phyloP scores from a whole-genome alignment of 2,888 invertebrate species.

The Timandra comae region DNA sequence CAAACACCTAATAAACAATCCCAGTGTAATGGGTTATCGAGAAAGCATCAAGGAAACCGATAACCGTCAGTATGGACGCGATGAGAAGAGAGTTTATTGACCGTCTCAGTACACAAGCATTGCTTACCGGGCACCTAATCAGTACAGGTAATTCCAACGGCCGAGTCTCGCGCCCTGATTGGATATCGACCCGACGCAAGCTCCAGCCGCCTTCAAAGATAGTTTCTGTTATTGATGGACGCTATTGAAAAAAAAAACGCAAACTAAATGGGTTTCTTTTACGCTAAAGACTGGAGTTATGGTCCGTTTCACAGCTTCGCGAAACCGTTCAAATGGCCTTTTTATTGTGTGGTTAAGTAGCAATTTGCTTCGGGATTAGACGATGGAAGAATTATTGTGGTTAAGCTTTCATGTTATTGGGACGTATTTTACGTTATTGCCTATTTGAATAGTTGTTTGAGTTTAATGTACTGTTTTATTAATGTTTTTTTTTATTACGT shows the following conservation, averaged over 20 bases:
- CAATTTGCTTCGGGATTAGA: too few relatives aligned
- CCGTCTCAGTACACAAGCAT: conserved; percentile 25
- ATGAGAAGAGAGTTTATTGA: conserved; percentile 29
- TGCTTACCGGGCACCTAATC: conserved; percentile 52
- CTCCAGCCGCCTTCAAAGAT: conserved; percentile 35
- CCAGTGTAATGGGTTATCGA: conserved; percentile 5
- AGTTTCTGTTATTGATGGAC: conserved; percentile 38
- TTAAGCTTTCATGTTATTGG: too few relatives aligned
- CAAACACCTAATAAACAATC: conserved; percentile 1
- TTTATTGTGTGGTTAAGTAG: too few relatives aligned
- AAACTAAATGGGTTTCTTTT: conserved; percentile 3
- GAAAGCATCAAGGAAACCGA: conserved; percentile 3
- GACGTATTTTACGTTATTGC: too few relatives aligned
- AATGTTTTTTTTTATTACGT: too few relatives aligned
- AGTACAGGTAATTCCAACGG: conserved; percentile 54
- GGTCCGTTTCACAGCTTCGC: too few relatives aligned
- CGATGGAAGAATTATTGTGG: too few relatives aligned
- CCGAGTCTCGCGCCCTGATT: conserved; percentile 42
- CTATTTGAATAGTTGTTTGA: too few relatives aligned
- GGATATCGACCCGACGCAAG: conserved; percentile 60
- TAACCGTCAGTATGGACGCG: conserved; percentile 1
- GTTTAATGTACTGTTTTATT: too few relatives aligned
- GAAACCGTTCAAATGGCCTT: too few relatives aligned
- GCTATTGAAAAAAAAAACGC: not conserved
- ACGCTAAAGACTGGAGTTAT: too few relatives aligned